Conservation (phyloP, 23 tunicate species). For the Ciona savignyi region DNA sequence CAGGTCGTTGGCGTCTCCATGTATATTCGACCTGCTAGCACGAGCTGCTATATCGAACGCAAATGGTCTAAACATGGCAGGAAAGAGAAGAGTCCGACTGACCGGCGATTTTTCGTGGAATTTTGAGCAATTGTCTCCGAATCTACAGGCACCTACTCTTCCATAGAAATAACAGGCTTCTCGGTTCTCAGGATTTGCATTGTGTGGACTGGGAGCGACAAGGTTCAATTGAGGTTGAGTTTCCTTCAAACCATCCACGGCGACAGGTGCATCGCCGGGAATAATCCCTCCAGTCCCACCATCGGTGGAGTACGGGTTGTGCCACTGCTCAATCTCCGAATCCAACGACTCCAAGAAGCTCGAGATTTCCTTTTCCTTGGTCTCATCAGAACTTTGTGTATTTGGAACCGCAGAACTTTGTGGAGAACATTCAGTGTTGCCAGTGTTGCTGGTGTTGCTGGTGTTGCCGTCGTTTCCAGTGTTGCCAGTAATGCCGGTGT, state of each 20-base stretch:
- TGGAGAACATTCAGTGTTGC: not conserved
- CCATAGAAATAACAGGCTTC: constrained; percentile 38
- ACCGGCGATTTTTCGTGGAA: constrained; percentile 9
- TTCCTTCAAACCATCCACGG: not conserved
- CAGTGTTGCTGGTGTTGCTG: not conserved
- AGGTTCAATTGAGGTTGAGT: not conserved
- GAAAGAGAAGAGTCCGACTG: constrained; percentile 33
- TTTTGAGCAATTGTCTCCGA: constrained; percentile 45
- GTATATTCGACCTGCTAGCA: constrained; percentile 3
- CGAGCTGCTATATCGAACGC: constrained; percentile 55
- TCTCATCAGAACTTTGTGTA: not conserved
- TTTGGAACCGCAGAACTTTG: too few relatives aligned
- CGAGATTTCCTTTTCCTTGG: constrained; percentile 7
- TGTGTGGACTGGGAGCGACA: not conserved
- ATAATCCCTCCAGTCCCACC: not conserved
- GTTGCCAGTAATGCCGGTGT: not conserved
- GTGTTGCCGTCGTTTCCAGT: too few relatives aligned
- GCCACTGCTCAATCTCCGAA: constrained; percentile 64
- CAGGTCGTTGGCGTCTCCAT: constrained; percentile 42
- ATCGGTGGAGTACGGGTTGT: constrained; percentile 40
- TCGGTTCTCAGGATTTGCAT: constrained; percentile 14
- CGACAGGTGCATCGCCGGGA: not conserved
- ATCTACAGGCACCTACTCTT: constrained; percentile 63
- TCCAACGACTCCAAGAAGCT: constrained; percentile 35
- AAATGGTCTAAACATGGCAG: constrained; percentile 67